Conservation (phyloP, 2,113 vertebrate species). For the Oncorhynchus gorbuscha region DNA sequence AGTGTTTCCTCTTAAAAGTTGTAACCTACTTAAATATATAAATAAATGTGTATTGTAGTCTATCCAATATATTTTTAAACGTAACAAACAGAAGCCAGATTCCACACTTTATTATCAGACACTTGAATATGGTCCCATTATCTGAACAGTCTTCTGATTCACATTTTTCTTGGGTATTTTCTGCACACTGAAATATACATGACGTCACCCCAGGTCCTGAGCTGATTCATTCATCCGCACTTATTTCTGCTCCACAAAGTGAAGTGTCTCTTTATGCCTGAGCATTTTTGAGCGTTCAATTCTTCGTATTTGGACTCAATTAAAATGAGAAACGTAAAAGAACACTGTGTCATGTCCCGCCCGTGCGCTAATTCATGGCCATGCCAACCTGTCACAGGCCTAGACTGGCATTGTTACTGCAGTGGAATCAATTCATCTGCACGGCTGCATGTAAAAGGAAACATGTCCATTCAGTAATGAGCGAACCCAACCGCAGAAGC, state of each 20-base stretch:
- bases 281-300: conserved; percentile 19
- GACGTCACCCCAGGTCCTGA: conserved; percentile 28
- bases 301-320: conserved; percentile 34
- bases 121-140: no score
- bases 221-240: not conserved
- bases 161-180: no score
- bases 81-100: no score
- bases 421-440: conserved; percentile 13
- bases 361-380: not conserved
- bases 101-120: no score
- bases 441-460: not conserved
- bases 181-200: conserved; percentile 9
- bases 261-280: conserved; percentile 23
- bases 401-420: conserved; percentile 4
- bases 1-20: no score
- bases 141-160: no score
- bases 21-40: no score
- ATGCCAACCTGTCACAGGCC: conserved; percentile 16
- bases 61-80: no score
- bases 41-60: no score
- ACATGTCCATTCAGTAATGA: not conserved
- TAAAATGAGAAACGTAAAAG: conserved; percentile 29
- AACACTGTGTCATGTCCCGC: conserved; percentile 29
- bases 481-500: not conserved
- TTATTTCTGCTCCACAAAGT: conserved; percentile 23